phyloP scores from a whole-genome alignment of 2,113 vertebrate genomes.

The Carassius auratus region DNA sequence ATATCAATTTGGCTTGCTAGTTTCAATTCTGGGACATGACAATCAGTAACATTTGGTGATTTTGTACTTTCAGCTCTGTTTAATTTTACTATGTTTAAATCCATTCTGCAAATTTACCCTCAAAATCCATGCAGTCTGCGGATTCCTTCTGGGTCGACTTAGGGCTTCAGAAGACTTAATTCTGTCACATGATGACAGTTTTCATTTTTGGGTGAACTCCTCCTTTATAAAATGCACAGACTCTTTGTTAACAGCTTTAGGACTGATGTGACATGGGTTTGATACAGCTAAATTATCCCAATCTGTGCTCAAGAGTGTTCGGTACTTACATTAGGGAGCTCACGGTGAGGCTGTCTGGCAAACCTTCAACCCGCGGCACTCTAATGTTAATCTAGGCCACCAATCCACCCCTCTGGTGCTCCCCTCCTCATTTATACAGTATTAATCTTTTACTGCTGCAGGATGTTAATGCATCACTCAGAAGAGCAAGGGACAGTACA shows the following conservation, averaged over 20 bases:
- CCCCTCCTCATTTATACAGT: slow-evolving; percentile 51
- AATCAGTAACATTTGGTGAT: neutral
- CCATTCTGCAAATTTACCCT: slow-evolving; percentile 3
- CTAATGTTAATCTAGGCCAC: slow-evolving; percentile 44
- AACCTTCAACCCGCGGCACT: neutral
- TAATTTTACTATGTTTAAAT: neutral
- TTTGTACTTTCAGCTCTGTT: neutral
- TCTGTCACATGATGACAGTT: neutral
- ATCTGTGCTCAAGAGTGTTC: slow-evolving; percentile 21
- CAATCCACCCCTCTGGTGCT: slow-evolving; percentile 28
- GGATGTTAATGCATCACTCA: slow-evolving; percentile 44
- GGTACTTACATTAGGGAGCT: slow-evolving; percentile 18
- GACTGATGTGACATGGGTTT: neutral
- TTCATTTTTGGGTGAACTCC: neutral
- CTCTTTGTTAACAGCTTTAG: neutral
- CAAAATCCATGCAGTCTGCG: neutral
- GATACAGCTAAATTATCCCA: neutral
- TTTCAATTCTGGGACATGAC: neutral
- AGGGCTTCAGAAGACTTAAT: neutral
- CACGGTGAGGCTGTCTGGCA: neutral
- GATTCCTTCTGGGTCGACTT: neutral
- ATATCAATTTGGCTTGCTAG: neutral
- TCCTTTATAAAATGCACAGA: neutral
- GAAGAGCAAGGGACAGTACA: slow-evolving; percentile 43
- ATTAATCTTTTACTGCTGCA: slow-evolving; percentile 51